A percentile compares a stretch with the other conserved stretches of the same genome.
phyloP scores from a whole-genome alignment of 2,888 invertebrate species.

The Aleiodes alternator region DNA sequence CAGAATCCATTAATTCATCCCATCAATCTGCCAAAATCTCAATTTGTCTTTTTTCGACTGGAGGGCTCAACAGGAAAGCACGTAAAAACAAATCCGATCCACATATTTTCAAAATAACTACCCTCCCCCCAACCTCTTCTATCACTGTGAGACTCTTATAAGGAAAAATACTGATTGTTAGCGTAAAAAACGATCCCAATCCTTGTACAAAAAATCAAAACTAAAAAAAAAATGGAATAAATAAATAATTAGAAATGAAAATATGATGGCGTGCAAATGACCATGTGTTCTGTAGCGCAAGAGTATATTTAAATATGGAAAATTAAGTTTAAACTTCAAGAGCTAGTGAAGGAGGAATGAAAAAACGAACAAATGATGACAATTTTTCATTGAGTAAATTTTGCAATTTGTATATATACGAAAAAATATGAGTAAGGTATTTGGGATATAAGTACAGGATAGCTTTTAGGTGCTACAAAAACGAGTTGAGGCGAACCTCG shows the following conservation, averaged over 20 bases:
- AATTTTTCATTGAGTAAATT: slow-evolving; percentile 70
- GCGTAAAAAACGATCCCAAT: background rate
- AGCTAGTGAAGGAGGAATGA: slow-evolving; percentile 43
- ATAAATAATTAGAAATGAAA: slow-evolving; percentile 24
- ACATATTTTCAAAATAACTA: slow-evolving; percentile 30
- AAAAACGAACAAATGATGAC: slow-evolving; percentile 55
- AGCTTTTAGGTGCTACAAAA: slow-evolving; percentile 48
- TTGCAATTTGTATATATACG: slow-evolving; percentile 72
- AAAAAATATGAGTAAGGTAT: slow-evolving; percentile 58
- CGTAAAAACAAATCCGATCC: slow-evolving; percentile 42
- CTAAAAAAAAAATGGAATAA: slow-evolving; percentile 6
- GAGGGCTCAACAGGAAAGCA: slow-evolving; percentile 20
- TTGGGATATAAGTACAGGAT: slow-evolving; percentile 60
- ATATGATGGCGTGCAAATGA: slow-evolving; percentile 55
- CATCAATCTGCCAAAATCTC: background rate
- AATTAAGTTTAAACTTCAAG: slow-evolving; percentile 56
- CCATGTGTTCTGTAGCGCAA: slow-evolving; percentile 59
- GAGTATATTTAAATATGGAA: slow-evolving; percentile 40
- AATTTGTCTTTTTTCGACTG: slow-evolving; percentile 6
- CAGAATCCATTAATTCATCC: too few species aligned
- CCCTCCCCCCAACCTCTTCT: background rate
- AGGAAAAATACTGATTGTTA: background rate
- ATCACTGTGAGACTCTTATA: slow-evolving; percentile 31
- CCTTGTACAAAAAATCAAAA: slow-evolving; percentile 42
- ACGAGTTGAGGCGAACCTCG: slow-evolving; percentile 61